Evolutionary conservation across 2,113 vertebrate species (phyloP), one percentile per base, ranked within the genome.

Genomic region (Promerops cafer): DNA sequence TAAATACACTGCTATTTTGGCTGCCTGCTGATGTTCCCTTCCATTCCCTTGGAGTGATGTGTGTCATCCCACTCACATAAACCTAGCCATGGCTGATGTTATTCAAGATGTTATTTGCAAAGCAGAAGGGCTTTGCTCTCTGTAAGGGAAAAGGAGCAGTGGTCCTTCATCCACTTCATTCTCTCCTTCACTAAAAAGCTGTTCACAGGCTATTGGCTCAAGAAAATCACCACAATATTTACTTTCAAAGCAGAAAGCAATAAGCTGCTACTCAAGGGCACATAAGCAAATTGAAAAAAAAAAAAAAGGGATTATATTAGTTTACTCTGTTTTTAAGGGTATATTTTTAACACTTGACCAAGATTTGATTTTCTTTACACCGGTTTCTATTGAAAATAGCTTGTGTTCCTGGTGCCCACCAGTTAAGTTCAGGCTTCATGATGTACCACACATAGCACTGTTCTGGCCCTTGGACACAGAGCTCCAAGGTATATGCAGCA

Each of bases 11-110:
- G 85, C 74, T 81, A 87, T 91, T 94, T 84, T 84, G 80, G 44
- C 74, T 91, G 91, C 93, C 93, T 94, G 80, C 89, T 92, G 95
- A 49, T 94, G 49, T 68, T 95, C 61, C 37, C 40, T 84, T 94
- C 94, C 69, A 72, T 82, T 92, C 76, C 78, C 59, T 88, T 57
- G 16, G 56, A 87, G 61, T 80, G 76, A 81, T 92, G 53, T 56
- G 40, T 88, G 83, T 86, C 95, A 90, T 85, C 60, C 56, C 53
- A 35, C 39, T 90, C 71, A 72, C 54, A 87, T 47, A 90, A 89
- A 82, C 63, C 37, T 87, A 57, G 30, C 56, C 60, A 37, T 35
- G 53, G 65, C 26, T 92, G 88, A 78, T 4, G 18, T 75, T 86
- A 76, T 78, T 87, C 61, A 90, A 92, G 69, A 69, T 42, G 57